Base-by-base conservation (phyloP, 2,797 vertebrate genomes). In the Chelon auratus region DNA sequence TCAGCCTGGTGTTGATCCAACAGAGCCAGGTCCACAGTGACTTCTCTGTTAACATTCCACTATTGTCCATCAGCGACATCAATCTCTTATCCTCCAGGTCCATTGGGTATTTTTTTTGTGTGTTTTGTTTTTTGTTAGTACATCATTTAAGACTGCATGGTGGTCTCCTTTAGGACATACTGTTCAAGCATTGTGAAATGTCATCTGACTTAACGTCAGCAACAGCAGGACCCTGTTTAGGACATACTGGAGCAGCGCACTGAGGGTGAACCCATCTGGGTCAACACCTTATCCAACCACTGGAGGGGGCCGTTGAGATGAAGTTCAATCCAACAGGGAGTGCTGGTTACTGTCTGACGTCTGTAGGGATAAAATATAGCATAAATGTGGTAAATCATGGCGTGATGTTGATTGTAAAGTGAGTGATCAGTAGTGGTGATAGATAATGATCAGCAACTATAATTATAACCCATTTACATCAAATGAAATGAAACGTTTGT, bases 171-270 rank as follows among this genome's bases (percentile, higher is more conserved):
- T 47, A 57, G 57, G 53, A 84, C 57, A 77, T 54, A 71, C 71
- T 66, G 76, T 63, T 82, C 58, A 20, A 73, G 77, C 42, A 50
- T 61, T 72, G 56, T 65, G 84, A 75, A 81, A 86, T 71, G 78
- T 86, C 81, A 65, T 79, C 72, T 82, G 83, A 82, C 50, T 81
- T 66, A 69, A 62, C 50, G 39, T 53, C 13, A 12, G 15, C 75
- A 37, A 47, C 65, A 55, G 53, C 85, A 72, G 58, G 74, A 77
- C 65, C 84, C 73, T 0, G 62, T 78, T 96, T 97, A 98, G 15
- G 98, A 99, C 98, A 99, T 99, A 93, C 97, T 99, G 80, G 97
- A 99, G 85, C 98, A 99, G 84, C 97, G 97, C 80, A 98, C 97
- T 78, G 97, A 97, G 52, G 97, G 98, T n/a, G 98, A 99, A 55